phyloP scores from a whole-genome alignment of 2,797 vertebrate genomes.

The Coranthus polyacanthus region DNA sequence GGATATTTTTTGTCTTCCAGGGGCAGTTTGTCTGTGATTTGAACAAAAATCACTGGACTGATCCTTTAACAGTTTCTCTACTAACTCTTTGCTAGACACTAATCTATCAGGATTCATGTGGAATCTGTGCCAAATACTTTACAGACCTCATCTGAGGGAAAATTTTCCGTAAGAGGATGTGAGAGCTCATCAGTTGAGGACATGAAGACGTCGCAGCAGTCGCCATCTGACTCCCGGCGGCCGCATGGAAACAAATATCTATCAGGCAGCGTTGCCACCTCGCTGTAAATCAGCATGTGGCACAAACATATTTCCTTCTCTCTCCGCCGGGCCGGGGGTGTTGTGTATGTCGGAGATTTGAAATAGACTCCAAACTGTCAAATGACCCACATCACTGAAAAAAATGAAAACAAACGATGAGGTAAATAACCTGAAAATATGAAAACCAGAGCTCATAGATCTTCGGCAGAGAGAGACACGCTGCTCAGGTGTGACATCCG shows the following conservation, averaged over 20 bases:
- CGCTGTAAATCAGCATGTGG: conserved; percentile 69
- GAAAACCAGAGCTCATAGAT: conserved; percentile 76
- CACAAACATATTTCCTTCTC: conserved; percentile 63
- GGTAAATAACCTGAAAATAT: conserved; percentile 81
- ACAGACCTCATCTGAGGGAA: conserved; percentile 32
- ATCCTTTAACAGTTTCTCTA: neutral
- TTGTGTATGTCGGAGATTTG: conserved; percentile 65
- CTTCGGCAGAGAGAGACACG: conserved; percentile 66
- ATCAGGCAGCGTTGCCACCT: conserved; percentile 47
- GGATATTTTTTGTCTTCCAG: no score
- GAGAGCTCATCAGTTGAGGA: conserved; percentile 51
- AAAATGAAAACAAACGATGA: conserved; percentile 83
- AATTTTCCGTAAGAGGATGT: conserved; percentile 29
- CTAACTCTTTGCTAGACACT: neutral
- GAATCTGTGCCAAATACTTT: conserved; percentile 32
- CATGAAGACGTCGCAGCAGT: conserved; percentile 54
- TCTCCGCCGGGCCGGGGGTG: conserved; percentile 39
- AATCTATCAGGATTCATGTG: conserved; percentile 8
- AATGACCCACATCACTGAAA: conserved; percentile 76
- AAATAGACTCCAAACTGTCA: conserved; percentile 81
- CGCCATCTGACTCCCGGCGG: conserved; percentile 55
- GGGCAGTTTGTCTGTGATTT: no score
- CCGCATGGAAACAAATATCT: conserved; percentile 59
- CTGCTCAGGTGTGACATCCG: conserved; percentile 80
- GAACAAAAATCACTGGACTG: no score